Base-by-base conservation (phyloP, 1,140 invertebrate species). In the Anadara kagoshimensis region DNA sequence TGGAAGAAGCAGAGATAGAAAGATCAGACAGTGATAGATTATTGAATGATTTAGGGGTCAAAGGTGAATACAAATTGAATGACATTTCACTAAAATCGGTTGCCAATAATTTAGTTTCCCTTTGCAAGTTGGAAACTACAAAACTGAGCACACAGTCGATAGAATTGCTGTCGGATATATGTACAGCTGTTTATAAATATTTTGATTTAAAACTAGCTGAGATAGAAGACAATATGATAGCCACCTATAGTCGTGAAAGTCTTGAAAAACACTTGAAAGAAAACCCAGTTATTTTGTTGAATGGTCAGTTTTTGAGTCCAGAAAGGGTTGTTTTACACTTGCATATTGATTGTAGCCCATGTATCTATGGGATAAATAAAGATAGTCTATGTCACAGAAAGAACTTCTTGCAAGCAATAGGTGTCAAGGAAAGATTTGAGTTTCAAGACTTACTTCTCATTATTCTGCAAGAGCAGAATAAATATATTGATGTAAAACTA, bases 261-360 rank as follows among this genome's bases (percentile, higher is more conserved):
- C 8, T 69, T 74, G 22, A 49, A 67, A 53, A 64, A 41, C 20
- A 43, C 3, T 70, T 66, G 44, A 57, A 44, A 44, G 45, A 61
- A n/a, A 51, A 62, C n/a, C 36, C 43, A 16, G 11, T 73, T 36
- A 62, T 79, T n/a, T 71, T 57, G 12, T 57, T 67, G 14, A 54
- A 64, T 24, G 56, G 51, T 44, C 12, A 3, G 0, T 76, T 83
- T 56, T 65, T 74, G 12, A 22, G 7, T 7, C 65, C 81, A 26
- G 26, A 49, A 12, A n/a, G 57, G 20, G 71, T 81, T n/a, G 69
- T 70, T 18, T 64, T 66, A n/a, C 1, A 57, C 10, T 24, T 47
- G 22, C 16, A 43, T 10, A 26, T 20, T 24, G 75, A 76, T 64
- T 81, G 77, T 49, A 36, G 53, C 5, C 83, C 83, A 51, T 69